Evolutionary conservation across 2,797 vertebrate species (phyloP).

Genomic region (Phalloptychus januarius): DNA sequence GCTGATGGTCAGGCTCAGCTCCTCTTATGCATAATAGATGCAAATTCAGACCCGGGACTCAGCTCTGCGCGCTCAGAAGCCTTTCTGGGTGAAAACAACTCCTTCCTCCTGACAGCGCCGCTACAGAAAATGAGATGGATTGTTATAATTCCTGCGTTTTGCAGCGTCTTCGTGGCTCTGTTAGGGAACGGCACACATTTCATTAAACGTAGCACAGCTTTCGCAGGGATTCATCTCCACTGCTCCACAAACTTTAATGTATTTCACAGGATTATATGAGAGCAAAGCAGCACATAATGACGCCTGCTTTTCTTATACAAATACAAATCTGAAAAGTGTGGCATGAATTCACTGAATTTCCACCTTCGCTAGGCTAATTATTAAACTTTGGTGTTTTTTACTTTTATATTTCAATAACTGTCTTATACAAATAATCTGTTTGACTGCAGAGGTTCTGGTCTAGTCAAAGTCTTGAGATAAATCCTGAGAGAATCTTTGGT

Average conservation of each 20-base stretch:
- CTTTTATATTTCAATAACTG: too few species aligned
- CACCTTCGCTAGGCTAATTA: background rate
- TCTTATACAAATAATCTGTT: background rate
- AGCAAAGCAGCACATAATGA: background rate
- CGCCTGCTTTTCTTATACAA: background rate
- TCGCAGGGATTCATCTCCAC: background rate
- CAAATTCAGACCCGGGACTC: constrained; percentile 45
- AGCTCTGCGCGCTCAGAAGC: constrained; percentile 31
- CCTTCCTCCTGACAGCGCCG: constrained; percentile 9
- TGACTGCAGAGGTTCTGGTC: background rate
- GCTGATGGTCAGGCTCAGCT: constrained; percentile 57
- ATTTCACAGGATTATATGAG: background rate
- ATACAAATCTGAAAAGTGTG: background rate
- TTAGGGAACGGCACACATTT: background rate
- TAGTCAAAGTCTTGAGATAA: background rate
- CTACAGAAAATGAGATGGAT: constrained; percentile 27
- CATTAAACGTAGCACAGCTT: background rate
- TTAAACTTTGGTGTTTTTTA: too few species aligned
- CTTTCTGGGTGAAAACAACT: constrained; percentile 39
- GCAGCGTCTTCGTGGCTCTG: background rate
- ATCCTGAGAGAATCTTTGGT: background rate
- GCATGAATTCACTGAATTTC: background rate
- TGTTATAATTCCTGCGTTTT: constrained; percentile 34
- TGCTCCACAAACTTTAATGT: background rate
- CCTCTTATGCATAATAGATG: constrained; percentile 64